Evolutionary conservation across 2,888 invertebrate species (phyloP).

Genomic region (Netelia melanura): DNA sequence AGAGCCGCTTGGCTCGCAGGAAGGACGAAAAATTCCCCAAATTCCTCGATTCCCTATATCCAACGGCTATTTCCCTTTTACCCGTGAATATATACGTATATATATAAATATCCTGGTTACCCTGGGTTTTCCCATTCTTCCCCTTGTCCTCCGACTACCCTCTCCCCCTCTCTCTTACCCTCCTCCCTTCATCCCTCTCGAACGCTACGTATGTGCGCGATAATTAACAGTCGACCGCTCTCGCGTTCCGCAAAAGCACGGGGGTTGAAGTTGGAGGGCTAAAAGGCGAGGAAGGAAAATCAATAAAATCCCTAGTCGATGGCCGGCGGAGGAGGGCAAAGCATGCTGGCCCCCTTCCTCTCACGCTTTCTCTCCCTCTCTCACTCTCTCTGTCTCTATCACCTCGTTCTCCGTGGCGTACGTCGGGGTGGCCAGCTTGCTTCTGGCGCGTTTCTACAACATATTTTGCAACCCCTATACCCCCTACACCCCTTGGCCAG

Average conservation of each 20-base stretch:
- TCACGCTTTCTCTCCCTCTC: slow-evolving; percentile 4
- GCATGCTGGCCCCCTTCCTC: slow-evolving; percentile 45
- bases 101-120: background rate
- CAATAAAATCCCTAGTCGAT: slow-evolving; percentile 83
- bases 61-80: slow-evolving; percentile 38
- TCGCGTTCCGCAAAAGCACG: slow-evolving; percentile 65
- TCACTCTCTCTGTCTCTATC: background rate
- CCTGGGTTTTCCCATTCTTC: too few relatives aligned
- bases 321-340: slow-evolving; percentile 72
- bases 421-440: slow-evolving; percentile 77
- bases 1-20: slow-evolving; percentile 4
- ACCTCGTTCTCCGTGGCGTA: slow-evolving; percentile 75
- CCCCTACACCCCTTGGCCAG: slow-evolving; percentile 58
- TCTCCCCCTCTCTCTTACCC: slow-evolving; percentile 22
- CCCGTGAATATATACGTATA: background rate
- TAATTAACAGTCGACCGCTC: slow-evolving; percentile 69
- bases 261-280: slow-evolving; percentile 58
- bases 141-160: slow-evolving; percentile 2
- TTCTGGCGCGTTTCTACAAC: slow-evolving; percentile 79
- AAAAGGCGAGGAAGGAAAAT: slow-evolving; percentile 78
- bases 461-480: slow-evolving; percentile 80
- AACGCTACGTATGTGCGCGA: slow-evolving; percentile 59
- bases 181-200: background rate
- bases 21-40: slow-evolving; percentile 62
- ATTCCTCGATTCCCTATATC: slow-evolving; percentile 57